Conservation (phyloP, 2,888 invertebrate genomes). For the Orgyia antiqua region DNA sequence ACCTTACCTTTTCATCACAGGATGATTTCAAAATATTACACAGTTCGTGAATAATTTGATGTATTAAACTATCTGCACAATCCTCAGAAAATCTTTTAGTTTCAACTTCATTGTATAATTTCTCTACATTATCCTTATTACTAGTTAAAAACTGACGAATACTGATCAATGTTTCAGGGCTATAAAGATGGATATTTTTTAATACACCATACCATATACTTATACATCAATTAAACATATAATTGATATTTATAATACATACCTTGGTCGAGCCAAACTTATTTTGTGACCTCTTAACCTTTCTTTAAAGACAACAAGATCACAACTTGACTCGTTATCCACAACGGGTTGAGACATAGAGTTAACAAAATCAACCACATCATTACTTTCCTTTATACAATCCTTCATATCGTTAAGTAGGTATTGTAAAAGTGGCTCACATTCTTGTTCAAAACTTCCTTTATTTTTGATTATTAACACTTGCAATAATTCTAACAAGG, state of each 20-base stretch:
- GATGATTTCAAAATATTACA: constrained; percentile 73
- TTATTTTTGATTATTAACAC: constrained; percentile 67
- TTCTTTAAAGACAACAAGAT: constrained; percentile 36
- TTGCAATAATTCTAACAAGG: constrained; percentile 72
- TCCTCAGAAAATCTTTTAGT: constrained; percentile 82
- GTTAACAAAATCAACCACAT: constrained; percentile 46
- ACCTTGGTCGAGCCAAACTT: constrained; percentile 55
- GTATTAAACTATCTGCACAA: constrained; percentile 79
- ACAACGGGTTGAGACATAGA: constrained; percentile 33
- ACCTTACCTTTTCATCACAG: constrained; percentile 65
- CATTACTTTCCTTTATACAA: constrained; percentile 62
- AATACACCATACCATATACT: no score
- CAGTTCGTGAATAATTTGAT: constrained; percentile 79
- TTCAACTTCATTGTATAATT: constrained; percentile 74
- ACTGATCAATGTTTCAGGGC: constrained; percentile 74
- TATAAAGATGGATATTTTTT: constrained; percentile 18
- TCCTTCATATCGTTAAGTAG: constrained; percentile 71
- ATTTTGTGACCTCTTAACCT: constrained; percentile 42
- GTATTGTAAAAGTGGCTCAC: constrained; percentile 63
- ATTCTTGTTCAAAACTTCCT: constrained; percentile 40
- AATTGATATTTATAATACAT: no score
- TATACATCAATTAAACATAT: no score
- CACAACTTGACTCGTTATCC: constrained; percentile 25
- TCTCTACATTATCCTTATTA: constrained; percentile 69
- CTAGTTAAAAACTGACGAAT: constrained; percentile 70